Percentiles rank a stretch among this genome's conserved stretches.
phyloP scores from a whole-genome alignment of 30 jellyfish, hydroid and myxozoan genomes.

The Cassiopea xamachana region DNA sequence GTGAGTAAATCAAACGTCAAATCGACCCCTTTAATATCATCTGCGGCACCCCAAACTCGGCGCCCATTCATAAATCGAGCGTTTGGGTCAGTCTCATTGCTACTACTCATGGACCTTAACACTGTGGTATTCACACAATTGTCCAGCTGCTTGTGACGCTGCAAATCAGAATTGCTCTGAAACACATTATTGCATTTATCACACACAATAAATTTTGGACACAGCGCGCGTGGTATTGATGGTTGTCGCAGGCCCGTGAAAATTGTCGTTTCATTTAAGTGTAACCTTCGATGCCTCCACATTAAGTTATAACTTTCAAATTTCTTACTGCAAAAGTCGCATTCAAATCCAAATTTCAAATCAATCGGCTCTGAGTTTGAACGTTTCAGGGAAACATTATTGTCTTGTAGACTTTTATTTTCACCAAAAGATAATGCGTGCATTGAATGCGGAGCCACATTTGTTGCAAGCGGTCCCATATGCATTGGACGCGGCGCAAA shows the following conservation, averaged over 20 bases:
- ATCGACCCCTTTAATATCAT: not conserved
- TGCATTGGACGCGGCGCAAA: no score
- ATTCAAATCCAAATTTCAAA: constrained; percentile 67
- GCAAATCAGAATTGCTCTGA: constrained; percentile 36
- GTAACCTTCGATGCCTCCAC: constrained; percentile 72
- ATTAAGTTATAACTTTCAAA: constrained; percentile 55
- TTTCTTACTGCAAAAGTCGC: constrained; percentile 67
- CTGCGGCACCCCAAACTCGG: constrained; percentile 5
- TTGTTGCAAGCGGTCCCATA: no score
- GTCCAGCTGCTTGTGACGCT: constrained; percentile 28
- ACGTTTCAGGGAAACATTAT: constrained; percentile 1
- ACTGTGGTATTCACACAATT: not conserved
- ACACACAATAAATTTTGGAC: constrained; percentile 58
- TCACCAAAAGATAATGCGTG: not conserved
- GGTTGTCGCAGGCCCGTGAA: constrained; percentile 17
- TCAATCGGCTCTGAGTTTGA: constrained; percentile 1
- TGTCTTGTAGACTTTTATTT: not conserved
- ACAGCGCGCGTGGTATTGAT: constrained; percentile 54
- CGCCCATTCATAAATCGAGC: not conserved
- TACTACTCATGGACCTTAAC: not conserved
- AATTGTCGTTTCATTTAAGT: constrained; percentile 47
- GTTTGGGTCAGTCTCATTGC: not conserved
- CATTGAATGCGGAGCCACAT: not conserved
- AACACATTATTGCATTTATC: constrained; percentile 46
- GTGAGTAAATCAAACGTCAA: constrained; percentile 9